Conservation (phyloP, 1,140 invertebrate genomes). For the Caerostris extrusa region DNA sequence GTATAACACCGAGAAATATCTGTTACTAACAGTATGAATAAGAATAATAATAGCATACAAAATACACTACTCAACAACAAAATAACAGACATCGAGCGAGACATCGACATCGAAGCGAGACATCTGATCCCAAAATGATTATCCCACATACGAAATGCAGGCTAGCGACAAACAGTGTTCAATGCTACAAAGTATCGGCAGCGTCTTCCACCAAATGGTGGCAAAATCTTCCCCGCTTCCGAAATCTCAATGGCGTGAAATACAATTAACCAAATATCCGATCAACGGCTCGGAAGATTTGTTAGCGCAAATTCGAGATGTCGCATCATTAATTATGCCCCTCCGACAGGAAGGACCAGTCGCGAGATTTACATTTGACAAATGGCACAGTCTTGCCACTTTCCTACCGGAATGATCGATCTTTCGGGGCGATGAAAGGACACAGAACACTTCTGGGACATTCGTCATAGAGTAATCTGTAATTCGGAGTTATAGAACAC, state of each 20-base stretch:
- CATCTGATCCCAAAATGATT: too few species aligned
- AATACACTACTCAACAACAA: too few species aligned
- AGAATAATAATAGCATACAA: too few species aligned
- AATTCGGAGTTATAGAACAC: background rate
- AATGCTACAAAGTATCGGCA: too few species aligned
- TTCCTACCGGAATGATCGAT: background rate
- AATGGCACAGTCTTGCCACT: background rate
- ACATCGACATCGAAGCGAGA: too few species aligned
- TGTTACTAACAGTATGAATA: too few species aligned
- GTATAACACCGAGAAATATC: too few species aligned
- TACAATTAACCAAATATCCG: slow-evolving; percentile 21
- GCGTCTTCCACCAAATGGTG: background rate
- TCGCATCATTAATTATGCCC: slow-evolving; percentile 4
- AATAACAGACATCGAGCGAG: too few species aligned
- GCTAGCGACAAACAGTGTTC: too few species aligned
- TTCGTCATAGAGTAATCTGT: slow-evolving; percentile 1
- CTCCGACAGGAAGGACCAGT: background rate
- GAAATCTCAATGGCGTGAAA: background rate
- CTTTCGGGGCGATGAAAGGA: background rate
- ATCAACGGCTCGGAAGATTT: background rate
- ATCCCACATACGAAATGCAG: too few species aligned
- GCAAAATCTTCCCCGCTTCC: background rate
- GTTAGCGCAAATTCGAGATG: background rate
- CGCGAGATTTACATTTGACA: slow-evolving; percentile 16
- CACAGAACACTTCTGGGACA: background rate